Evolutionary conservation across 2,888 invertebrate genomes (phyloP).

Genomic region (Carterocephalus palaemon): DNA sequence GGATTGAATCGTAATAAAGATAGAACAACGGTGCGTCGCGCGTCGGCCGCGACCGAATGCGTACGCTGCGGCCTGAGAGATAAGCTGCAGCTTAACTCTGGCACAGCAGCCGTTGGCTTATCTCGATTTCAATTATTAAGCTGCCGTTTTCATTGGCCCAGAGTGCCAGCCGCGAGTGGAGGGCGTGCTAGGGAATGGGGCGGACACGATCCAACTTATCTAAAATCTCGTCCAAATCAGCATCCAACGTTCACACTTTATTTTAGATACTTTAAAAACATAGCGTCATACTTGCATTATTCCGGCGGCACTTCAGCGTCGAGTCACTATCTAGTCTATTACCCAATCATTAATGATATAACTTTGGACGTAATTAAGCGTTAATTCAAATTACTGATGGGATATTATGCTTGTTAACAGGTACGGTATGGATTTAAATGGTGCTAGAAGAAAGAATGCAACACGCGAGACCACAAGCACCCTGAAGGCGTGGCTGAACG

Average conservation of each 20-base stretch:
- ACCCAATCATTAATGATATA: too few relatives aligned
- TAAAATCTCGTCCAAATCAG: conserved; percentile 67
- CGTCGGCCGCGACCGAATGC: conserved; percentile 62
- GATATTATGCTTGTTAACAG: conserved; percentile 75
- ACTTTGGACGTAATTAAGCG: conserved; percentile 26
- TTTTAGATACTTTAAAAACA: conserved; percentile 41
- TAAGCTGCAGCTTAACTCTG: conserved; percentile 69
- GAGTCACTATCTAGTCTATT: too few relatives aligned
- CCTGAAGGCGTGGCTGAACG: conserved; percentile 97
- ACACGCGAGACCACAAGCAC: conserved; percentile 99
- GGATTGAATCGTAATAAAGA: conserved; percentile 59
- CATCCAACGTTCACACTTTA: conserved; percentile 58
- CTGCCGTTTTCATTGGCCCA: conserved; percentile 70
- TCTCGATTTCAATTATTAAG: conserved; percentile 77
- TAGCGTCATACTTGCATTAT: conserved; percentile 31
- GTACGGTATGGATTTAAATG: conserved; percentile 96
- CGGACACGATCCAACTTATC: conserved; percentile 63
- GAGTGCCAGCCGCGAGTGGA: conserved; percentile 45
- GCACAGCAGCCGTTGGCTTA: conserved; percentile 72
- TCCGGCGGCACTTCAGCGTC: conserved; percentile 1
- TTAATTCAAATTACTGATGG: not conserved
- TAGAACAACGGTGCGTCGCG: conserved; percentile 61
- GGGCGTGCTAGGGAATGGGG: conserved; percentile 54
- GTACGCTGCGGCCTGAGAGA: conserved; percentile 64
- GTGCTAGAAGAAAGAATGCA: conserved; percentile 97